Base-by-base conservation (phyloP, 2,113 vertebrate species). In the Neotoma lepida region DNA sequence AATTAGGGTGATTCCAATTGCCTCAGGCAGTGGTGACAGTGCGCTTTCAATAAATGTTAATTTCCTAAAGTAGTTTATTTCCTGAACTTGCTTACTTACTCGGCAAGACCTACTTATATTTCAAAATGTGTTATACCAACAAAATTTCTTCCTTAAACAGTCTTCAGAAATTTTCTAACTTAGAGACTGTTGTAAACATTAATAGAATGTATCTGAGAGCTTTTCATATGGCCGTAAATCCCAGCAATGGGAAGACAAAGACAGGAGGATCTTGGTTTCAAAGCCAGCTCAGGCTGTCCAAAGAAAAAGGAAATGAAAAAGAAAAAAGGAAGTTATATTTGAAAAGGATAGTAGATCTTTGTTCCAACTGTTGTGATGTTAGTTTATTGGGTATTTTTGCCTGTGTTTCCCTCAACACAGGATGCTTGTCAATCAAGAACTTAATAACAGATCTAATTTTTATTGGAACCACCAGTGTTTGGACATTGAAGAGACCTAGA, bases 11-110 rank as follows among this genome's bases (percentile, higher is more conserved):
- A 81, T 73, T 90, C 33, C 81, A 13, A 22, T 92, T 35, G 78
- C 56, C 78, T 89, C 41, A 77, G 66, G 58, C 49, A 87, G 6
- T 85, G 17, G 35, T 96, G 70, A 61, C 0, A 33, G 18, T 80
- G 56, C 61, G 22, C 30, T 56, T 74, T 86, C 35, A 86, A 5
- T 88, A 94, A 92, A 64, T 94, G 2, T 90, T 92, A 91, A 92
- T 94, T 94, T 44, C 20, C 26, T 78, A 82, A 94, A 94, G 35
- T 77, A 66, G n/a, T 88, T 93, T 88, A 93, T 94, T 92, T 49
- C 51, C 73, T 94, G 4, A 78, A 88, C 14, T 26, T 95, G 39
- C 44, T 90, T 82, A 7, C 70, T 90, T 74, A 66, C 54, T 94
- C 88, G 58, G 14, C 51, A 94, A 63, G 51, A 90, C 49, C 61